These are phyloP conservation scores for Heliothis peltigera DNA, from an alignment of 2,888 invertebrate species.

Conservation along the genomic window DNA sequence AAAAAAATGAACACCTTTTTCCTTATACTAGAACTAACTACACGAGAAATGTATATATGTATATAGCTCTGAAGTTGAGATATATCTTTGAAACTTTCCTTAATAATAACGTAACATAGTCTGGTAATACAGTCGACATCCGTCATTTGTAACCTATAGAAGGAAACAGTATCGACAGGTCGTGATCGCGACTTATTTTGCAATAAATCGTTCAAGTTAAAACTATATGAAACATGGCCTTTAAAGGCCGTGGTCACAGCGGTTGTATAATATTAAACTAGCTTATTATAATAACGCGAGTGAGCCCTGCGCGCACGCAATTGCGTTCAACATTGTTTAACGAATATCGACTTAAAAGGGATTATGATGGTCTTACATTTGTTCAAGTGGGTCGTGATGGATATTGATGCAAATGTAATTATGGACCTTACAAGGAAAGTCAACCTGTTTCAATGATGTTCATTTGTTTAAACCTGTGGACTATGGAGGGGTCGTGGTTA, in stretches of 20 bases:
- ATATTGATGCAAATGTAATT: slow-evolving; percentile 1
- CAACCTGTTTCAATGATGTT: slow-evolving; percentile 15
- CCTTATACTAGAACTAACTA: not conserved
- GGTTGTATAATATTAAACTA: slow-evolving; percentile 56
- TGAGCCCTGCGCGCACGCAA: slow-evolving; percentile 21
- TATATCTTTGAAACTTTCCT: slow-evolving; percentile 15
- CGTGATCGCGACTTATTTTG: slow-evolving; percentile 62
- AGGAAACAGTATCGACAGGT: slow-evolving; percentile 49
- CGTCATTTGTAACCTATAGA: slow-evolving; percentile 39
- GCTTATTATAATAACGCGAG: slow-evolving; percentile 28
- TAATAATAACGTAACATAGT: slow-evolving; percentile 23
- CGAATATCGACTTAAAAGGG: slow-evolving; percentile 28
- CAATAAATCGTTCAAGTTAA: slow-evolving; percentile 64
- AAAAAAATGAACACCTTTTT: not conserved
- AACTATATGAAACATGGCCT: slow-evolving; percentile 59
- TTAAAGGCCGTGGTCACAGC: slow-evolving; percentile 67
- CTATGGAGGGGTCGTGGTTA: too few species aligned
- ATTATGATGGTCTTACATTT: slow-evolving; percentile 12
- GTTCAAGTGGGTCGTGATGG: slow-evolving; percentile 3
- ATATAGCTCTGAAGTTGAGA: not conserved
- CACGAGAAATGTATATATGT: not conserved
- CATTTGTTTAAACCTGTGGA: slow-evolving; percentile 12
- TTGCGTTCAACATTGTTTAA: slow-evolving; percentile 27
- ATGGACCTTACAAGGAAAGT: slow-evolving; percentile 25
- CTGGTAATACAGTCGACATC: slow-evolving; percentile 21